Evolutionary conservation across 2,888 invertebrate species (phyloP), one percentile per base, ranked within the genome.

Genomic region (Rhyacophila evoluta): DNA sequence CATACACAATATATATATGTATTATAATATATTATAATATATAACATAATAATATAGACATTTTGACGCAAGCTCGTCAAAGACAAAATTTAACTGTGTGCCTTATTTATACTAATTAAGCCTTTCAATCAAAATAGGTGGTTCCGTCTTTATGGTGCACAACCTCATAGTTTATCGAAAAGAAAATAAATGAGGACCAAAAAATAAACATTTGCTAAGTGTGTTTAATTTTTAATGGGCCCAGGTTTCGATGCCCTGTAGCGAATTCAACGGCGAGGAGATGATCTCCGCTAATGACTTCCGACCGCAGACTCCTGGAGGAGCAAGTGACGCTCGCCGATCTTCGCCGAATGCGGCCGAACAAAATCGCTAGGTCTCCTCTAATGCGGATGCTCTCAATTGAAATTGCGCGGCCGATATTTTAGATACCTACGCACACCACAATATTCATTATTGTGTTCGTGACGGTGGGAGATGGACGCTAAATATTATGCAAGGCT

Each of bases 381-480:
- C 80, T 82, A 82, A 82, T 82, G 82, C 82, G 82, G 82, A 82
- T 82, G 82, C 77, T 82, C 79, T 77, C 82, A 82, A 82, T 82
- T 82, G 80, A 80, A 80, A 82, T 82, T 80, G 82, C 82, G 55
- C 55, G 82, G 80, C 77, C 80, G 82, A 80, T 79, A 79, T 81
- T 76, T 75, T 39, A 79, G 78, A 81, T 41, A 73, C 28, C 39
- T n/a, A n/a, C 25, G 36, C 37, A 72, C 39, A 19, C 25, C 39
- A 70, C 12, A 41, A 73, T 19, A 15, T 19, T 37, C 27, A 12
- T 19, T 68, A 12, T 12, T 36, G 36, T n/a, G 33, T 19, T 33
- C 12, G 37, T 38, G 28, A n/a, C 33, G 29, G 71, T 12, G 71
- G 71, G 19, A 72, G 38, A 72, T 70, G 70, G 29, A 37, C 73